Conservation (phyloP, 2,797 vertebrate species). For the Enteromius fasciolatus region DNA sequence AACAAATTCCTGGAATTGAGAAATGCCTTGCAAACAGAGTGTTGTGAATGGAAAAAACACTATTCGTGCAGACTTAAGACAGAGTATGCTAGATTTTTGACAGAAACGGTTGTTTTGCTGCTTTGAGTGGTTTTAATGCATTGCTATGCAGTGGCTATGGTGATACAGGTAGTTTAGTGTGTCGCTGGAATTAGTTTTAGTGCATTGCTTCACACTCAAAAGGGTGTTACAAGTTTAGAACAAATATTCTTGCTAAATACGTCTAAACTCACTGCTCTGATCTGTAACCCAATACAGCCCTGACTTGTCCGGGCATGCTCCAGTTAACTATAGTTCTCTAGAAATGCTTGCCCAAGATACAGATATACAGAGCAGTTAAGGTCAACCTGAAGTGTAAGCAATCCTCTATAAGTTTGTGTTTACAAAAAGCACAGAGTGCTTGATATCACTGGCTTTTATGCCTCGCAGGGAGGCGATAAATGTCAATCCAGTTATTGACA, state of each 20-base stretch:
- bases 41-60: not conserved
- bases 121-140: not conserved
- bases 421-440: constrained; percentile 14
- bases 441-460: constrained; percentile 18
- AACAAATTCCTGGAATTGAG: constrained; percentile 4
- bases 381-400: not conserved
- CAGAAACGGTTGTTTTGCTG: not conserved
- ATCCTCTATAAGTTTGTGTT: constrained; percentile 6
- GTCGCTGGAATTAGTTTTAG: not conserved
- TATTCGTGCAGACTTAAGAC: not conserved
- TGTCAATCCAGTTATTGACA: constrained; percentile 45
- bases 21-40: not conserved
- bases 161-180: not conserved
- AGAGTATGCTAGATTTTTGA: not conserved
- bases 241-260: not conserved
- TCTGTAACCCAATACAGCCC: constrained; percentile 7
- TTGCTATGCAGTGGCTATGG: not conserved
- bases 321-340: constrained; percentile 18
- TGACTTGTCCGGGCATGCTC: constrained; percentile 19
- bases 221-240: not conserved
- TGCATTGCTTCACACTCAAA: not conserved
- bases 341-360: not conserved
- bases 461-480: constrained; percentile 14
- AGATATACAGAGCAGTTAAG: constrained; percentile 23
- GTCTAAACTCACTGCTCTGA: constrained; percentile 6